Evolutionary conservation across 2,888 invertebrate genomes (phyloP), one percentile per base, ranked within the genome.

Genomic region (Halictus ligatus): DNA sequence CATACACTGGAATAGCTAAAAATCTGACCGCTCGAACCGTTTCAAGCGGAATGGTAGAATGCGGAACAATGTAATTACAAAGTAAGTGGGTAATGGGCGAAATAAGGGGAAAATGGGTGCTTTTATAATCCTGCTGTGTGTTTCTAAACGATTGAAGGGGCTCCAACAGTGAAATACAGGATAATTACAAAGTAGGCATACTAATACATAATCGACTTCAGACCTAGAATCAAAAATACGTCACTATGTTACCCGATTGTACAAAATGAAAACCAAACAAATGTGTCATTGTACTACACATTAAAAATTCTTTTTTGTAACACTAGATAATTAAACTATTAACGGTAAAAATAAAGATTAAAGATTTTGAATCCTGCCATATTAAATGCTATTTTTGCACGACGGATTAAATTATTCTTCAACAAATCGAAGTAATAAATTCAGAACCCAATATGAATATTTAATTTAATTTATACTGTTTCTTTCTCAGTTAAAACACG

Each of bases 1-100:
- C 29, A 46, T 29, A 15, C 43, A 58, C 67, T 40, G 35, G 75
- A 80, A 48, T 46, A 82, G 35, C 0, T 29, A 35, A 25, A 82
- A 80, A 46, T 67, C 13, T 54, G n/a, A 40, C 50, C n/a, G 13
- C 67, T 48, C 13, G 13, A 29, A 40, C 58, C 54, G 40, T 60
- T 75, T 60, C 58, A 40, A n/a, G n/a, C 35, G 40, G 35, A 69
- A 40, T 40, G 35, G 64, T 15, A 29, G 15, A 64, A 64, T 64
- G 15, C 29, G 40, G 40, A 69, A 69, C 40, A 69, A 69, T 35
- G 40, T 69, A 69, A 69, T 40, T 35, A 69, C 40, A 69, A 10
- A 21, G 35, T 69, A 35, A 69, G 18, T 21, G 69, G 18, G 5
- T 40, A 40, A 69, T 69, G 69, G 15, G 18, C 40, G 10, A 69